Base-by-base conservation (phyloP, 2,113 vertebrate species). In the Petaurus breviceps region DNA sequence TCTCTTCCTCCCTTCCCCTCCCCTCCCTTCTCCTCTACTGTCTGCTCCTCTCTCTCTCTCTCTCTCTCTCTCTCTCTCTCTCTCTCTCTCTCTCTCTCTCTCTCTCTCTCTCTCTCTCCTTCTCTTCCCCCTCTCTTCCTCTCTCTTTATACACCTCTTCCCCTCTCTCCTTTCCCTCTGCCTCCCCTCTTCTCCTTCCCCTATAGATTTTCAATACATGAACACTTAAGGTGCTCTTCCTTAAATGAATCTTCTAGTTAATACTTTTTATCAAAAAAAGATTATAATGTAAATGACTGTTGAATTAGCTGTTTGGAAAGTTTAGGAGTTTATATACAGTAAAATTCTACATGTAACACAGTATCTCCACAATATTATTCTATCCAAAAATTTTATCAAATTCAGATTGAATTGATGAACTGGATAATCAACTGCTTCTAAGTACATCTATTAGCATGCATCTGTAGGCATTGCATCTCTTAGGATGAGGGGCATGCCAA, bases 21-120 rank as follows among this genome's bases (percentile, higher is more conserved):
- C 14, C 16, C 26, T 25, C 54, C 9, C 26, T 31, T 8, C 11
- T 49, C 47, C 47, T 49, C 47, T 49, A 49, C 26, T 26, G 54
- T 77, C 4, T 68, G 0, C 37, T 9, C 5, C 53, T 3, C 25
- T 28, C 26, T 57, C 26, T 53, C 57, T 9, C 8, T 9, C 19
- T 9, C 19, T 9, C 8, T 3, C 8, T 9, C 22, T 19, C 8
- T 23, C 2, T 16, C 4, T 1, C 9, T 8, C 61, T 77, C 37
- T 8, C 16, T n/a, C 1, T n/a, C 1, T 2, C 14, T 43, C 16
- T 19, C 28, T 8, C 19, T 8, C 6, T 7, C 68, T 2, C 0
- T 26, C 2, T 7, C 50, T 51, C 50, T 51, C 7, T 12, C 51
- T 24, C 23, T 28, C 9, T 9, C 26, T 7, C 12, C 14, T 28